A percentile compares a stretch with the other conserved stretches of the same genome.
phyloP scores from a whole-genome alignment of 2,888 invertebrate genomes.

The Leucoptera coffeella region DNA sequence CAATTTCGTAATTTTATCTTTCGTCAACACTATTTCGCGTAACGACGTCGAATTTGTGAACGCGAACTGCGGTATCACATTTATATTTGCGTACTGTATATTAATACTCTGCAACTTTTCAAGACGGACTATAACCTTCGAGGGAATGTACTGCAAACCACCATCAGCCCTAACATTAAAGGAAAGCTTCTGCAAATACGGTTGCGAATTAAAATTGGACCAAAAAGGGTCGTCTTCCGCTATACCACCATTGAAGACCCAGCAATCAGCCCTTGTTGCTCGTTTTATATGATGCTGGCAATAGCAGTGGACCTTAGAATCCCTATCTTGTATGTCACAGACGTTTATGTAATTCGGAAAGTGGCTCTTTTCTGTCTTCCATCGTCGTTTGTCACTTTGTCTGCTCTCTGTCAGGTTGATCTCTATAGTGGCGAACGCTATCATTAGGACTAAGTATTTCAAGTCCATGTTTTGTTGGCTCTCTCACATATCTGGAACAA shows the following conservation, averaged over 20 bases:
- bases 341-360: conserved; percentile 47
- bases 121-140: conserved; percentile 61
- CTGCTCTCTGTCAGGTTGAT: conserved; percentile 42
- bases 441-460: conserved; percentile 41
- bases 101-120: conserved; percentile 61
- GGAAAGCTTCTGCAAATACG: conserved; percentile 60
- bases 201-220: conserved; percentile 69
- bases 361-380: conserved; percentile 33
- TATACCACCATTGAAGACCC: conserved; percentile 66
- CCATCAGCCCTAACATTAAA: conserved; percentile 67
- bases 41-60: conserved; percentile 70
- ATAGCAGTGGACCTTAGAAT: conserved; percentile 59
- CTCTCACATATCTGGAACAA: conserved; percentile 43
- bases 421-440: conserved; percentile 38
- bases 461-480: conserved; percentile 28
- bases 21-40: conserved; percentile 62
- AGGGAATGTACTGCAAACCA: conserved; percentile 64
- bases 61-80: conserved; percentile 63
- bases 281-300: conserved; percentile 54
- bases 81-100: conserved; percentile 68
- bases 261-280: conserved; percentile 69
- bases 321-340: conserved; percentile 50
- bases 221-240: conserved; percentile 68
- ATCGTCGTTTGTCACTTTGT: conserved; percentile 39
- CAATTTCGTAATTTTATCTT: conserved; percentile 64